Conservation (phyloP, 2,113 vertebrate species). For the Pachyramphus minor region DNA sequence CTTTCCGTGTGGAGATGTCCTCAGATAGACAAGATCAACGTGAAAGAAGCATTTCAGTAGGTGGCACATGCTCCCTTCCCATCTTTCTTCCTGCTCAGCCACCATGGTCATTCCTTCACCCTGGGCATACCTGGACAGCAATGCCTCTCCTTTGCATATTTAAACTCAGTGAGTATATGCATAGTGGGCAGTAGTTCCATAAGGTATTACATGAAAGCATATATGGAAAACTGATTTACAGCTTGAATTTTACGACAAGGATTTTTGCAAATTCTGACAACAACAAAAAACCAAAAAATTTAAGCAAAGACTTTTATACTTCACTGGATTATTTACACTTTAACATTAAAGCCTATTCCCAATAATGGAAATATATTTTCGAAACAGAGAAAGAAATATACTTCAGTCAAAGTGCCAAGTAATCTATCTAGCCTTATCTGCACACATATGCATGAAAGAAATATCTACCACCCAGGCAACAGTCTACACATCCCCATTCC, state of each 20-base stretch:
- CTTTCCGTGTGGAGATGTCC: neutral
- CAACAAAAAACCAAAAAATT: neutral
- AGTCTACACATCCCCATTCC: neutral
- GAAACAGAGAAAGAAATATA: neutral
- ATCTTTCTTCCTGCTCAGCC: neutral
- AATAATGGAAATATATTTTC: neutral
- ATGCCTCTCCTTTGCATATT: neutral
- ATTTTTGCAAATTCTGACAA: neutral
- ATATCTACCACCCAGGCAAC: constrained; percentile 22
- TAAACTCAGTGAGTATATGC: neutral
- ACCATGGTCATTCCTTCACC: neutral
- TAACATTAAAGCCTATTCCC: neutral
- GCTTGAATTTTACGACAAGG: neutral
- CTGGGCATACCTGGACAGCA: neutral
- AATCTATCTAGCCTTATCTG: constrained; percentile 10
- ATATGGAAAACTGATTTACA: neutral
- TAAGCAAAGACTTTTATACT: neutral
- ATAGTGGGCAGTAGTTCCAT: neutral
- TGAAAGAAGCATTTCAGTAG: neutral
- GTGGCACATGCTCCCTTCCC: neutral
- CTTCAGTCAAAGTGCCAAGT: neutral
- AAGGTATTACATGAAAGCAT: neutral
- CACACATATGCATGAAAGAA: neutral
- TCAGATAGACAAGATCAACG: neutral
- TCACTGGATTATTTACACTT: neutral